A percentile compares a stretch with the other conserved stretches of the same genome.
These are phyloP conservation scores for Drosophila yakuba DNA, from an alignment of 1,140 invertebrate species.

Conservation along the genomic window DNA sequence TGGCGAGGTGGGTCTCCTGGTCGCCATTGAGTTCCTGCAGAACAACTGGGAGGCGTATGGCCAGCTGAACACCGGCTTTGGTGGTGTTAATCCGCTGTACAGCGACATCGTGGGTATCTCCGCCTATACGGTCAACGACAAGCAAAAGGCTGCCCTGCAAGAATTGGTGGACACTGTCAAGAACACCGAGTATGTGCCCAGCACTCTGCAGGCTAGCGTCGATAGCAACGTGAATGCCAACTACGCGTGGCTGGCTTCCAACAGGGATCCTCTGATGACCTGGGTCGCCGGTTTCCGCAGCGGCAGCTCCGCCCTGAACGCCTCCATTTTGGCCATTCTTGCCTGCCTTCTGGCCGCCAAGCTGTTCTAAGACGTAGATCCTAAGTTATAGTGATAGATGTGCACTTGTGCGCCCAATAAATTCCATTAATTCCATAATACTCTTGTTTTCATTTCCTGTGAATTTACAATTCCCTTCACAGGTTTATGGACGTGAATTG, in stretches of 20 bases:
- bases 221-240: constrained; percentile 58
- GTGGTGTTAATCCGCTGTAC: constrained; percentile 65
- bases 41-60: constrained; percentile 61
- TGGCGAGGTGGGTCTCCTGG: constrained; percentile 59
- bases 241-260: constrained; percentile 57
- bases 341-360: constrained; percentile 52
- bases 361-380: constrained; percentile 50
- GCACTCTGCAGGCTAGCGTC: constrained; percentile 50
- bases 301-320: constrained; percentile 53
- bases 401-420: constrained; percentile 23
- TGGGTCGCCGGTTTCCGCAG: constrained; percentile 55
- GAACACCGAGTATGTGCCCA: constrained; percentile 35
- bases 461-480: constrained; percentile 21
- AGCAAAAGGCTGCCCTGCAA: constrained; percentile 58
- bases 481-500: constrained; percentile 20
- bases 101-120: constrained; percentile 64
- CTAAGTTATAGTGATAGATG: constrained; percentile 36
- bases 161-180: constrained; percentile 54
- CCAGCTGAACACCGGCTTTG: constrained; percentile 62
- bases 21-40: constrained; percentile 65
- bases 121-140: constrained; percentile 55
- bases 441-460: constrained; percentile 1
- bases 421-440: constrained; percentile 10
- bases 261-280: constrained; percentile 63
- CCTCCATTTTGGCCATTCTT: constrained; percentile 51